A percentile compares a stretch with the other conserved stretches of the same genome.
These are phyloP conservation scores for Macrosteles quadrilineatus DNA, from an alignment of 1,140 invertebrate genomes.

Conservation along the genomic window DNA sequence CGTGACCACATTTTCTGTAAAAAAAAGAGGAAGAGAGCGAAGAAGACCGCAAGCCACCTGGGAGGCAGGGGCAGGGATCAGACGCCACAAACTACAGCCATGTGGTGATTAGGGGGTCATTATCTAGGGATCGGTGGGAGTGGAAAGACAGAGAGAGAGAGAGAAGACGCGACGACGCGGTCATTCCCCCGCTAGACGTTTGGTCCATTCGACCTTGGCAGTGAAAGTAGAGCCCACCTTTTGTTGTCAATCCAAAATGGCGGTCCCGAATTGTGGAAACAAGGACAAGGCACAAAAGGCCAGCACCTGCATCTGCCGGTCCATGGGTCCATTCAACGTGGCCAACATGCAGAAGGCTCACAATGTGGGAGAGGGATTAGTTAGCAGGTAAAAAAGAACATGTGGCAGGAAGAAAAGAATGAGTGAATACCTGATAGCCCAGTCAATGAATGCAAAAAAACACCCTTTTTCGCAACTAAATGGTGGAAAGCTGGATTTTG, in stretches of 20 bases:
- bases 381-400: too few species aligned
- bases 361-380: too few species aligned
- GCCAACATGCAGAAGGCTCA: too few species aligned
- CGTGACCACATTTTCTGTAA: too few species aligned
- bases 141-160: neutral
- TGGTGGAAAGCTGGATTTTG: too few species aligned
- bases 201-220: neutral
- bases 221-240: conserved; percentile 2
- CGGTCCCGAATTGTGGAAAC: neutral
- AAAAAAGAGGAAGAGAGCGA: too few species aligned
- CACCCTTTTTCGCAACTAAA: too few species aligned
- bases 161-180: neutral
- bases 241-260: conserved; percentile 8
- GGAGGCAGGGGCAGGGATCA: too few species aligned
- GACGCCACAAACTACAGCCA: neutral
- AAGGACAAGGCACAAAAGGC: neutral
- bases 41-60: neutral
- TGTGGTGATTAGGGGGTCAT: conserved; percentile 12
- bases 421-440: too few species aligned
- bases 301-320: neutral
- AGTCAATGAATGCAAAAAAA: too few species aligned
- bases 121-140: conserved; percentile 11
- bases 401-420: too few species aligned
- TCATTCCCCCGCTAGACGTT: neutral
- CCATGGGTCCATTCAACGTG: too few species aligned